Conservation (phyloP, 2,888 invertebrate species). For the Elysia crispata region DNA sequence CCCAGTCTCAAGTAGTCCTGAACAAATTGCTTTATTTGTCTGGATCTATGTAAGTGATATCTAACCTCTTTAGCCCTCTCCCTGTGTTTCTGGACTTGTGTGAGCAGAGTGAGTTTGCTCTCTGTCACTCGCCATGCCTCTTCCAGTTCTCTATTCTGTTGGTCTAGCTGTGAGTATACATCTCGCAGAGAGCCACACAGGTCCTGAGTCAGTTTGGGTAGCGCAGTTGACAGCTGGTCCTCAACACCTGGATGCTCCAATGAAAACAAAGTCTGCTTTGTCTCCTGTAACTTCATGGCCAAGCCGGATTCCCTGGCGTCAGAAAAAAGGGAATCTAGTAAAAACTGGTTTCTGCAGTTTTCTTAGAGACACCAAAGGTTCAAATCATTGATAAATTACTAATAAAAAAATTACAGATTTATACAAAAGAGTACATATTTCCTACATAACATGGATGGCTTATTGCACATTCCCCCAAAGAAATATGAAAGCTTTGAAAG, state of each 20-base stretch:
- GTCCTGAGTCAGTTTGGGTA: constrained; percentile 38
- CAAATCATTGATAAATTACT: no score
- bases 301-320: constrained; percentile 36
- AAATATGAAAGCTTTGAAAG: no score
- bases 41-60: no score
- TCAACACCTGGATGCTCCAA: constrained; percentile 43
- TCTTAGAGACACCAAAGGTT: no score
- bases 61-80: constrained; percentile 51
- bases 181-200: constrained; percentile 28
- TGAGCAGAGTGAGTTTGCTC: constrained; percentile 39
- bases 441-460: no score
- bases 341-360: no score
- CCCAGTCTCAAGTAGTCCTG: no score
- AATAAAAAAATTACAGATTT: no score
- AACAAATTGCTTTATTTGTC: no score
- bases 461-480: no score
- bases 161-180: constrained; percentile 40
- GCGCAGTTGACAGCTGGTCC: constrained; percentile 34
- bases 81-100: constrained; percentile 47
- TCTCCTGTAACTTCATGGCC: constrained; percentile 28
- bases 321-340: no score
- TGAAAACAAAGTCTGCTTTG: constrained; percentile 49
- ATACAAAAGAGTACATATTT: no score
- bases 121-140: constrained; percentile 48
- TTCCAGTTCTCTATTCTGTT: constrained; percentile 39